Evolutionary conservation across 2,888 invertebrate genomes (phyloP).

Genomic region (Xanthia togata): DNA sequence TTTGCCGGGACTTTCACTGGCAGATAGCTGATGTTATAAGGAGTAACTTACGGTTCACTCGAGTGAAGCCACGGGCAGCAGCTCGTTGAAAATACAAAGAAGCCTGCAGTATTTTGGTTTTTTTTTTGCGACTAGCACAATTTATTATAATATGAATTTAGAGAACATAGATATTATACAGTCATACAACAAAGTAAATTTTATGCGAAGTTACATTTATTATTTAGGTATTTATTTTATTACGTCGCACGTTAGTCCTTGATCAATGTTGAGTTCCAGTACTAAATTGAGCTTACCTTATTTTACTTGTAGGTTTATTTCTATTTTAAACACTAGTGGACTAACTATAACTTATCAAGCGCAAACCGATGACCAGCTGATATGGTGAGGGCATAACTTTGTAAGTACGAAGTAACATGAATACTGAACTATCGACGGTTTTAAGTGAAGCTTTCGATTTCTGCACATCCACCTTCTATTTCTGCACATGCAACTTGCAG

Average conservation of each 20-base stretch:
- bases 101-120: too few species aligned
- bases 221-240: too few species aligned
- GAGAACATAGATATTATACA: too few species aligned
- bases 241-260: not conserved
- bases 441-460: conserved; percentile 9
- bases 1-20: too few species aligned
- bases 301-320: not conserved
- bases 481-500: not conserved
- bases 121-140: too few species aligned
- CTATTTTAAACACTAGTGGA: not conserved
- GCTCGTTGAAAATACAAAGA: too few species aligned
- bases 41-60: too few species aligned
- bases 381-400: not conserved
- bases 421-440: not conserved
- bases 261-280: not conserved
- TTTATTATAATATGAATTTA: too few species aligned
- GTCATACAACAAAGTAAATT: too few species aligned
- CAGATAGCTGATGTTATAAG: too few species aligned
- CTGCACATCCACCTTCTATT: not conserved
- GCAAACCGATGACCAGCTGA: conserved; percentile 10
- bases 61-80: too few species aligned
- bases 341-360: not conserved
- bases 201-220: too few species aligned
- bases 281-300: not conserved
- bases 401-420: not conserved